A percentile compares a stretch with the other conserved stretches of the same genome.
These are phyloP conservation scores for Alligator mississippiensis DNA, from an alignment of 2,113 vertebrate genomes.

Conservation along the genomic window DNA sequence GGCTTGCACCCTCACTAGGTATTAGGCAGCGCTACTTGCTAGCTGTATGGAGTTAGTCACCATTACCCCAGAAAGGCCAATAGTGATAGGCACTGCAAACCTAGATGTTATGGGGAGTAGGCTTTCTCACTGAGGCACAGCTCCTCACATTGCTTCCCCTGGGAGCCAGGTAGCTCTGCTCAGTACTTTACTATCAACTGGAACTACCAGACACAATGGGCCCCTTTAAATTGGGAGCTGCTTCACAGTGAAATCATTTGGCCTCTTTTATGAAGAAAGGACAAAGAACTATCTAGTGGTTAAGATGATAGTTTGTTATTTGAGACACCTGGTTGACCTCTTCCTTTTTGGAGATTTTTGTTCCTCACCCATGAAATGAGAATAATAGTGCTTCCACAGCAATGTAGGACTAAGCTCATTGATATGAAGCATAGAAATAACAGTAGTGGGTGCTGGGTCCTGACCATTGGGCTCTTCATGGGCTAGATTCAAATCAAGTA, in stretches of 20 bases:
- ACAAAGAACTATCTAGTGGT: neutral
- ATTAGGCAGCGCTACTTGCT: neutral
- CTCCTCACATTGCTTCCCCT: neutral
- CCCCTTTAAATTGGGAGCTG: neutral
- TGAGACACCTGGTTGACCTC: neutral
- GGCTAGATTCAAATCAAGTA: too few species aligned
- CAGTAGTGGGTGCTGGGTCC: too few species aligned
- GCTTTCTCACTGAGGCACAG: neutral
- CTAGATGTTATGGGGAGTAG: neutral
- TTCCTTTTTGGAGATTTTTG: neutral
- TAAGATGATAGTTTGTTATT: neutral
- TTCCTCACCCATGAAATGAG: neutral
- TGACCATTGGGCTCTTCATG: too few species aligned
- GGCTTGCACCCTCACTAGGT: neutral
- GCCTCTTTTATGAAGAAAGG: neutral
- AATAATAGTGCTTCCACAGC: neutral
- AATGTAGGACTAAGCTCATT: too few species aligned
- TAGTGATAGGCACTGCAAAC: neutral
- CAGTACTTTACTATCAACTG: neutral
- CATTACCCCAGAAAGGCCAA: neutral
- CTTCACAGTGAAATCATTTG: neutral
- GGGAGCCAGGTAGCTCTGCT: neutral
- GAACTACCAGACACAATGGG: neutral
- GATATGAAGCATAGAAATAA: too few species aligned
- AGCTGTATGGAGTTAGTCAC: neutral